These are phyloP conservation scores for Melanaphis sacchari DNA, from an alignment of 1,140 invertebrate genomes.

Conservation along the genomic window DNA sequence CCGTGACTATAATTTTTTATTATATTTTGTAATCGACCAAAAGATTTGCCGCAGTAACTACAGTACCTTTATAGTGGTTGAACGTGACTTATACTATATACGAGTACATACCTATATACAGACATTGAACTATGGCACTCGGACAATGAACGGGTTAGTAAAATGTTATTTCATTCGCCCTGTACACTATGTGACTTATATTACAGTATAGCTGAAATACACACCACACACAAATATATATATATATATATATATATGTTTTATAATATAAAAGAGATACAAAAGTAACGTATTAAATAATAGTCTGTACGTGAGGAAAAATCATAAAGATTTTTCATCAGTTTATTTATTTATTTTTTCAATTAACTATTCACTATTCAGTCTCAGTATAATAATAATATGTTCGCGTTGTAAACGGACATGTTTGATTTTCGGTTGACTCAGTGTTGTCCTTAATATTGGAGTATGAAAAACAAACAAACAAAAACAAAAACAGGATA, in stretches of 20 bases:
- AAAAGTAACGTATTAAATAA: background rate
- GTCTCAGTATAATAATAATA: background rate
- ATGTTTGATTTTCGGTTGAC: conserved; percentile 23
- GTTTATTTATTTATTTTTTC: conserved; percentile 6
- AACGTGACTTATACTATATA: background rate
- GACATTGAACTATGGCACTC: background rate
- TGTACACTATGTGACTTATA: background rate
- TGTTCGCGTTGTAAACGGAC: background rate
- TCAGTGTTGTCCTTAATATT: background rate
- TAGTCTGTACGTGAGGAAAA: background rate
- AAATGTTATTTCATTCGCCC: background rate
- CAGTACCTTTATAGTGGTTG: background rate
- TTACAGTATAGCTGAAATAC: background rate
- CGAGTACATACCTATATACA: background rate
- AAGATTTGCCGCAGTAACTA: background rate
- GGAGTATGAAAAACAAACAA: background rate
- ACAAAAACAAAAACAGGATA: conserved; percentile 32
- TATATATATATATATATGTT: background rate
- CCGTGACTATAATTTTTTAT: conserved; percentile 25
- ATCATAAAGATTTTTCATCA: background rate
- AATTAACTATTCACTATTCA: conserved; percentile 22
- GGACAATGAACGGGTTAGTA: background rate
- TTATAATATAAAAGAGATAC: background rate
- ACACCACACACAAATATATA: background rate
- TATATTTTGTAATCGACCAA: background rate